Conservation (phyloP, 2,888 invertebrate species). For the Cryptocephalus moraei region DNA sequence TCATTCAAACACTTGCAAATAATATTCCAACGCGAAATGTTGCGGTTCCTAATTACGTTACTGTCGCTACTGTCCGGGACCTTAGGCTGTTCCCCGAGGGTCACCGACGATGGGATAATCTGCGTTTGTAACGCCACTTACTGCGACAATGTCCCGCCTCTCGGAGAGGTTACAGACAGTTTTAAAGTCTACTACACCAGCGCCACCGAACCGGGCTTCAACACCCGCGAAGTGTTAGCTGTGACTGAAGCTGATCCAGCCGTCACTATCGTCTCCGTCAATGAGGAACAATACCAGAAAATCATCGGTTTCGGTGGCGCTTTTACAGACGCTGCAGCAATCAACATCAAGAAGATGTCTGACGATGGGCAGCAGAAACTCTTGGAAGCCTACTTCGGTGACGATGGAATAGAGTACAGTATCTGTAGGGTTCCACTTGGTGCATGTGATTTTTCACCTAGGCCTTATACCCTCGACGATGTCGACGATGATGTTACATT, state of each 20-base stretch:
- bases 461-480: conserved; percentile 66
- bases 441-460: conserved; percentile 76
- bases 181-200: conserved; percentile 35
- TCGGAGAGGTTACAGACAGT: conserved; percentile 10
- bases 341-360: conserved; percentile 56
- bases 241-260: background rate
- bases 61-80: no score
- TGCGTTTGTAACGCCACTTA: conserved; percentile 39
- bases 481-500: conserved; percentile 26
- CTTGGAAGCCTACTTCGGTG: conserved; percentile 60
- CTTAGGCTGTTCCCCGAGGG: background rate
- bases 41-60: no score
- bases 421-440: conserved; percentile 74
- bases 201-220: conserved; percentile 46
- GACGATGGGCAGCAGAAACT: conserved; percentile 32
- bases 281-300: conserved; percentile 40
- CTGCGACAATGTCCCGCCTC: conserved; percentile 35
- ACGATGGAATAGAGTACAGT: conserved; percentile 62
- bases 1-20: no score
- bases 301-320: conserved; percentile 80
- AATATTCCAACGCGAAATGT: no score
- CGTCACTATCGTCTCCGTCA: background rate
- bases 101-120: conserved; percentile 19
- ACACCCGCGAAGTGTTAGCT: conserved; percentile 36
- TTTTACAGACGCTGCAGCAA: conserved; percentile 54